phyloP scores from a whole-genome alignment of 2,888 invertebrate genomes.

The Spodoptera littoralis region DNA sequence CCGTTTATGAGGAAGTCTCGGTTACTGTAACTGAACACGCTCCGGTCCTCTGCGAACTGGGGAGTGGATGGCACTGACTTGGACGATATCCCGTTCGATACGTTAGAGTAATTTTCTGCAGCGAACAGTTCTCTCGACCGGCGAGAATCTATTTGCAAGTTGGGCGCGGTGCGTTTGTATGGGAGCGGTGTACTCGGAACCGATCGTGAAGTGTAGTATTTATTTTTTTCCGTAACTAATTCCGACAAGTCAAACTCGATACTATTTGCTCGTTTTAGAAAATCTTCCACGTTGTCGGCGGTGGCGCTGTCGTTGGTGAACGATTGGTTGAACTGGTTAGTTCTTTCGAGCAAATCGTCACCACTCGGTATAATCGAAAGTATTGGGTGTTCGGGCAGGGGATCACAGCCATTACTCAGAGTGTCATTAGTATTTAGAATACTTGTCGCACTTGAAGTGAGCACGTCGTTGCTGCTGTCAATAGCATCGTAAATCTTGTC shows the following conservation, averaged over 20 bases:
- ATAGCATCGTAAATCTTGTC: slow-evolving; percentile 91
- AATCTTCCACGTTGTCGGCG: slow-evolving; percentile 81
- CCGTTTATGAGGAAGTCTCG: slow-evolving; percentile 90
- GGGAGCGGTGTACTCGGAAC: slow-evolving; percentile 92
- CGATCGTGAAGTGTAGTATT: slow-evolving; percentile 90
- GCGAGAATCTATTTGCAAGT: slow-evolving; percentile 79
- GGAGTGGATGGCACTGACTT: slow-evolving; percentile 94
- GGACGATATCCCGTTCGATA: slow-evolving; percentile 88
- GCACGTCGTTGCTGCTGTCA: slow-evolving; percentile 86
- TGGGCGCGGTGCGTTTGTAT: slow-evolving; percentile 78
- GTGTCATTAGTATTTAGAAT: slow-evolving; percentile 74
- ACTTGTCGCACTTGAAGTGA: slow-evolving; percentile 70
- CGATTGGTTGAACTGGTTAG: slow-evolving; percentile 74
- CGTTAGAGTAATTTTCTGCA: slow-evolving; percentile 69
- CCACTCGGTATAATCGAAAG: slow-evolving; percentile 80
- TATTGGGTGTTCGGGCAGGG: slow-evolving; percentile 77
- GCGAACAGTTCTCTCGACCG: slow-evolving; percentile 78
- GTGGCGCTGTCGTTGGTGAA: slow-evolving; percentile 70
- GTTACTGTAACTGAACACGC: slow-evolving; percentile 89
- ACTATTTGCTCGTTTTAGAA: slow-evolving; percentile 81
- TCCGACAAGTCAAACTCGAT: slow-evolving; percentile 83
- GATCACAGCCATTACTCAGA: slow-evolving; percentile 80
- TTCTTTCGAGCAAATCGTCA: slow-evolving; percentile 74
- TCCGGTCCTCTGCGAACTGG: slow-evolving; percentile 85
- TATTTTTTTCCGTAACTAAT: slow-evolving; percentile 77